Base-by-base conservation (phyloP, 1,140 invertebrate genomes). In the Drusus annulatus region DNA sequence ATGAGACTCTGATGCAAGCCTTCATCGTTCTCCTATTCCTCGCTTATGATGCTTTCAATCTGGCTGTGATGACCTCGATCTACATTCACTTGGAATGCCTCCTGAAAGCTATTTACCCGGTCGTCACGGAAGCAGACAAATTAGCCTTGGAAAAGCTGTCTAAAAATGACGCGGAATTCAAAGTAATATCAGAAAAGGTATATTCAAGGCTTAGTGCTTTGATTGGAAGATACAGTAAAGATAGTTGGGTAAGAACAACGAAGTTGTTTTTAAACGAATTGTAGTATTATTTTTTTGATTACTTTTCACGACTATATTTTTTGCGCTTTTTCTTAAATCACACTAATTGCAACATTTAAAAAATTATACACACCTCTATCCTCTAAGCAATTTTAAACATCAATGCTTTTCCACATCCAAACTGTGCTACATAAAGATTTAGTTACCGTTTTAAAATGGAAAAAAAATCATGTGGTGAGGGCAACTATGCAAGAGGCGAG, bases 31-130 rank as follows among this genome's bases (percentile, higher is more conserved):
- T 45, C 16, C 21, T 73, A 19, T 79, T 58, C 52, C 52, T 73
- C 13, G 51, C 52, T 0, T 58, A n/a, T 19, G 78, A 79, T 16
- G 31, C 62, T 3, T 50, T 58, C 10, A 71, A 79, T 10, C 17
- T 62, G n/a, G 69, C 54, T 15, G 45, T 58, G 15, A 45, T 79
- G 21, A 36, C 19, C 2, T 68, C 73, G 10, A 23, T 79, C 0
- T 79, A 73, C 45, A 79, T 79, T 31, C 78, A 73, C 23, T n/a
- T 79, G 19, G 54, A 71, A 21, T 73, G 78, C 16, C 54, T 79
- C 31, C 19, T 58, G 50, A 28, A 19, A 23, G 25, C 6, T 2
- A 28, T 78, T 45, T 16, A 23, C 17, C 15, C 68, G 13, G n/a
- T 78, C n/a, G 50, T 78, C 28, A 23, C 63, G 19, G 76, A 78